phyloP scores from a whole-genome alignment of 2,888 invertebrate genomes.

The Marronus borbonicus region DNA sequence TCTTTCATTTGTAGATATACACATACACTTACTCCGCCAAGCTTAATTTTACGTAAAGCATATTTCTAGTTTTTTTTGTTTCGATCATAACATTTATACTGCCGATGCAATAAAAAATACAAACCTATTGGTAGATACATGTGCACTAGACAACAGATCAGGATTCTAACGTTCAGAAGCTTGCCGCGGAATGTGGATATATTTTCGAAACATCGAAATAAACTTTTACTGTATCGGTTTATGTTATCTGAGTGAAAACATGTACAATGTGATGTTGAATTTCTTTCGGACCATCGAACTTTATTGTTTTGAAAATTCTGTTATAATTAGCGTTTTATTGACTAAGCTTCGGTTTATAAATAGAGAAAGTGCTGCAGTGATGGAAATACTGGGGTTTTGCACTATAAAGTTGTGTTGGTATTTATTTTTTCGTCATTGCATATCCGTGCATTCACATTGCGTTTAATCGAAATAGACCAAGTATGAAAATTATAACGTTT shows the following conservation, averaged over 20 bases:
- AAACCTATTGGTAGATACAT: not conserved
- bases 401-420: not conserved
- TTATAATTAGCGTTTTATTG: slow-evolving; percentile 26
- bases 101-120: no score
- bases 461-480: no score
- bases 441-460: no score
- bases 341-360: slow-evolving; percentile 8
- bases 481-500: no score
- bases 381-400: not conserved
- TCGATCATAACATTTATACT: no score
- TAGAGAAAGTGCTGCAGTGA: not conserved
- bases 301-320: slow-evolving; percentile 26
- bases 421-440: not conserved
- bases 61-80: no score
- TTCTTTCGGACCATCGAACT: slow-evolving; percentile 20
- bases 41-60: no score
- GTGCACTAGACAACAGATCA: not conserved
- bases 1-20: no score
- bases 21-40: no score
- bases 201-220: slow-evolving; percentile 32
- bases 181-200: not conserved
- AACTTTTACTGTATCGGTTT: slow-evolving; percentile 18
- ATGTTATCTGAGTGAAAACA: slow-evolving; percentile 21
- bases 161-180: not conserved
- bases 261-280: not conserved